These are phyloP conservation scores for Crambe crambe DNA, from an alignment of 37 sponge, comb jelly and placozoan species.

Conservation along the genomic window DNA sequence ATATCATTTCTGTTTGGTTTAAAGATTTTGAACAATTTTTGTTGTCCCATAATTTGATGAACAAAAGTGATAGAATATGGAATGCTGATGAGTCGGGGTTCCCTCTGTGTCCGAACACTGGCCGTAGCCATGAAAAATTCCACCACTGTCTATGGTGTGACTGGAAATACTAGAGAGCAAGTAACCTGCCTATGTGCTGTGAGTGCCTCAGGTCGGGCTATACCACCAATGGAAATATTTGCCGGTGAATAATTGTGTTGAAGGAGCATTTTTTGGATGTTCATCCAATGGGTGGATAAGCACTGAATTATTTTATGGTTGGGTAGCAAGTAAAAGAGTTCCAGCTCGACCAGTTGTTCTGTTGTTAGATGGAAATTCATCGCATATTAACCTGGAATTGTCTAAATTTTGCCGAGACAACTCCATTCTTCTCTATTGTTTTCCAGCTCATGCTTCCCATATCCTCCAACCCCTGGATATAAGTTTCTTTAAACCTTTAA, in stretches of 20 bases:
- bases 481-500: conserved; percentile 28
- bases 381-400: conserved; percentile 13
- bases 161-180: conserved; percentile 37
- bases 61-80: conserved; percentile 28
- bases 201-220: conserved; percentile 22
- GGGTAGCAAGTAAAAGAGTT: conserved; percentile 24
- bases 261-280: conserved; percentile 50
- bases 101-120: conserved; percentile 37
- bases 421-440: conserved; percentile 13
- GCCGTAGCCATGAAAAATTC: background rate
- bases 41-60: background rate
- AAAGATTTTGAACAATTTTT: conserved; percentile 12
- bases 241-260: conserved; percentile 27
- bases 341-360: conserved; percentile 33
- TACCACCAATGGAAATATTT: conserved; percentile 61
- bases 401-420: conserved; percentile 7
- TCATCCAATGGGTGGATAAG: conserved; percentile 47
- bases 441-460: conserved; percentile 49
- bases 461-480: conserved; percentile 29
- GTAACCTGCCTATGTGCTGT: conserved; percentile 42
- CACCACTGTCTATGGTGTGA: conserved; percentile 19
- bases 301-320: conserved; percentile 53
- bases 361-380: conserved; percentile 48
- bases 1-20: conserved; percentile 18
- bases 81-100: conserved; percentile 48